Percentiles rank a stretch among this genome's conserved stretches.
phyloP scores from a whole-genome alignment of 2,797 vertebrate genomes.

The Tenualosa thibaudeaui region DNA sequence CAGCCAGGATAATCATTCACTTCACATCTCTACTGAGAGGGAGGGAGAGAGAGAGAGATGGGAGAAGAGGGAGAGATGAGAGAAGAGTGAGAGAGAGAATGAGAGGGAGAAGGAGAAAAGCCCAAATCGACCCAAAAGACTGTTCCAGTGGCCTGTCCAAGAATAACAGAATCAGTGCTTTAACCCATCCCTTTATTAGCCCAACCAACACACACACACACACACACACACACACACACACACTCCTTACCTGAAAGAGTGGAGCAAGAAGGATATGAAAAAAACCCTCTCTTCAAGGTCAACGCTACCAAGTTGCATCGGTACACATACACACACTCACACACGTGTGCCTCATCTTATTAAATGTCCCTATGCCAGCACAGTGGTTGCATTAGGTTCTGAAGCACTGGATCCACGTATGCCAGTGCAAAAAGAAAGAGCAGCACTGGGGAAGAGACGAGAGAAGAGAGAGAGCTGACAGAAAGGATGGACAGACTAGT shows the following conservation, averaged over 20 bases:
- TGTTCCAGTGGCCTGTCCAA: slow-evolving; percentile 47
- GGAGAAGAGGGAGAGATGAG: neutral
- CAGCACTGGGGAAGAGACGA: neutral
- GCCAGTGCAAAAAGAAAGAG: neutral
- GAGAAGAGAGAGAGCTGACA: neutral
- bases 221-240: neutral
- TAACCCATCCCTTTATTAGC: slow-evolving; percentile 6
- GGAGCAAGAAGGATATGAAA: neutral
- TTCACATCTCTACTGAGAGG: neutral
- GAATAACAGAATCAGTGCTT: slow-evolving; percentile 45
- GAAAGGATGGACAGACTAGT: neutral
- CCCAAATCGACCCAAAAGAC: slow-evolving; percentile 43
- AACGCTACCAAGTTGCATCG: neutral
- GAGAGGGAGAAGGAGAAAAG: slow-evolving; percentile 37
- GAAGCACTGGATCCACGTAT: neutral
- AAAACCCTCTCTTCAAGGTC: neutral
- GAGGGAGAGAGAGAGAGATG: neutral
- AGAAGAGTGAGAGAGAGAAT: slow-evolving; percentile 31
- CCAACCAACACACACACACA: neutral
- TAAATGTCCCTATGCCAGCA: neutral
- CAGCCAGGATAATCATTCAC: slow-evolving; percentile 3
- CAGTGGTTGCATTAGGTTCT: neutral
- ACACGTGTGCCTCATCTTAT: too few species aligned
- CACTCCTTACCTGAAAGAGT: neutral
- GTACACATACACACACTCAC: neutral